Percentiles rank a stretch among this genome's conserved stretches.
These are phyloP conservation scores for Umimayanthus kanabou DNA, from an alignment of 92 coral and sea anemone genomes.

Conservation along the genomic window DNA sequence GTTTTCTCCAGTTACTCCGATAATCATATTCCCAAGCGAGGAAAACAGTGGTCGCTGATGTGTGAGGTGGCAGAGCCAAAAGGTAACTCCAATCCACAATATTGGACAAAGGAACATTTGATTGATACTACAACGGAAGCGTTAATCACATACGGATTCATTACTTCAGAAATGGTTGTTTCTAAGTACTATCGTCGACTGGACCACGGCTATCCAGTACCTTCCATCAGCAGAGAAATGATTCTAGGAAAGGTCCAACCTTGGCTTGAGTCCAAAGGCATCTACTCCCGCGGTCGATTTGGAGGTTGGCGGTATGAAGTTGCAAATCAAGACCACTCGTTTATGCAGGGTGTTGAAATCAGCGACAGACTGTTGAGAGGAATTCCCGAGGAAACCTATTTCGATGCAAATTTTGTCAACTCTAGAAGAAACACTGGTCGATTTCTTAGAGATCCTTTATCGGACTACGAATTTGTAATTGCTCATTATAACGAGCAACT, in stretches of 20 bases:
- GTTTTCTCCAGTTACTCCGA: constrained; percentile 70
- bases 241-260: constrained; percentile 55
- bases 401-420: constrained; percentile 55
- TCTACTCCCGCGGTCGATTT: constrained; percentile 72
- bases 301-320: constrained; percentile 82
- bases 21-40: constrained; percentile 60
- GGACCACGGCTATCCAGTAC: constrained; percentile 75
- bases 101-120: constrained; percentile 56
- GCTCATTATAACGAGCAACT: constrained; percentile 59
- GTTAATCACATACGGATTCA: constrained; percentile 53
- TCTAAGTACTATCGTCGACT: constrained; percentile 54
- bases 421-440: constrained; percentile 53
- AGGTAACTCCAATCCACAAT: neutral
- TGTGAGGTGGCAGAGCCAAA: constrained; percentile 69
- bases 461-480: constrained; percentile 58
- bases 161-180: constrained; percentile 43
- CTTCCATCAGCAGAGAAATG: constrained; percentile 56
- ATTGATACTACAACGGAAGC: constrained; percentile 50
- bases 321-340: constrained; percentile 70
- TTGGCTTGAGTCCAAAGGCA: constrained; percentile 58
- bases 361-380: constrained; percentile 50
- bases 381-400: constrained; percentile 65
- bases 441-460: constrained; percentile 7
- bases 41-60: constrained; percentile 68
- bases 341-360: constrained; percentile 76